phyloP scores from a whole-genome alignment of 2,113 vertebrate genomes.

The Sceloporus tristichus region DNA sequence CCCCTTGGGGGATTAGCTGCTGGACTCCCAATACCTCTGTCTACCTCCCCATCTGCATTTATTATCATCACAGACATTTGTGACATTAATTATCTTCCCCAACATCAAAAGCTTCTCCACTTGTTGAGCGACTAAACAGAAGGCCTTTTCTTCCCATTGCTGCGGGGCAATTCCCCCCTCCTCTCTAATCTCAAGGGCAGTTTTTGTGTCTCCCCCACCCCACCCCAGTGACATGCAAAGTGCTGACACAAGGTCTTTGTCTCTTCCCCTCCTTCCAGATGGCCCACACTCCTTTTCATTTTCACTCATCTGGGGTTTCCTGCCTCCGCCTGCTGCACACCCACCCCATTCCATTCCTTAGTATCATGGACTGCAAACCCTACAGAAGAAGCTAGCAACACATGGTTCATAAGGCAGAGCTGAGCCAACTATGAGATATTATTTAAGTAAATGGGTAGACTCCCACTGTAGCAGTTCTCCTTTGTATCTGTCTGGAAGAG shows the following conservation, averaged over 20 bases:
- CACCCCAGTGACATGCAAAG: neutral
- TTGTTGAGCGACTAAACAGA: slow-evolving; percentile 11
- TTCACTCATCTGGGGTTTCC: neutral
- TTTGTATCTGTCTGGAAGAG: slow-evolving; percentile 1
- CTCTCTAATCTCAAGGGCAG: neutral
- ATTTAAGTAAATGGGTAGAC: neutral
- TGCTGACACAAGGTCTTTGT: slow-evolving; percentile 25
- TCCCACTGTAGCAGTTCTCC: neutral
- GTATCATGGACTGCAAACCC: neutral
- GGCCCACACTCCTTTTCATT: slow-evolving; percentile 15
- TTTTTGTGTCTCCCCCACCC: slow-evolving; percentile 4
- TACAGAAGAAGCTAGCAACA: neutral
- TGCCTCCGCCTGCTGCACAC: too few relatives aligned
- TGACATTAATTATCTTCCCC: slow-evolving; percentile 32
- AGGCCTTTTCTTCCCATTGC: slow-evolving; percentile 23
- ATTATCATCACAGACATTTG: slow-evolving; percentile 2
- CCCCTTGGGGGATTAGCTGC: neutral
- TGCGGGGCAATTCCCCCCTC: neutral
- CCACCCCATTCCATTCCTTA: neutral
- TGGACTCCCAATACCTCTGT: neutral
- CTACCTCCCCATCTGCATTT: neutral
- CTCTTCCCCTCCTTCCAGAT: slow-evolving; percentile 11
- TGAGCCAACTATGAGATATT: neutral
- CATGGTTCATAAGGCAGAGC: neutral
- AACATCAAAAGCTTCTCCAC: slow-evolving; percentile 32